Percentiles rank a stretch among this genome's conserved stretches.
These are phyloP conservation scores for Chaetodon trifascialis DNA, from an alignment of 2,113 vertebrate species.

Conservation along the genomic window DNA sequence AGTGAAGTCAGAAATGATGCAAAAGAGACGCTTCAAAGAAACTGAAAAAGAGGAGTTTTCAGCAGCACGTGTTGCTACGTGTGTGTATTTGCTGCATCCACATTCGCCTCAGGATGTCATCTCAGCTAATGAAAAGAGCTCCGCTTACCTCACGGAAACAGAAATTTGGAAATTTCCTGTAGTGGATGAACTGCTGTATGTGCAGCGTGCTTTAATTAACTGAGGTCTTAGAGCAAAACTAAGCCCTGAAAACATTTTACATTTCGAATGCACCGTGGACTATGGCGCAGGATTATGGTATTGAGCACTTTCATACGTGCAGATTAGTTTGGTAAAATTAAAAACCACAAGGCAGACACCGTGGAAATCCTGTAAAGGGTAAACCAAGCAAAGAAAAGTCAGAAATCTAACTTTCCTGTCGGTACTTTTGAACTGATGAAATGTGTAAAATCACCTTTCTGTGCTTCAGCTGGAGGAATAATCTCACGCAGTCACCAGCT, in stretches of 20 bases:
- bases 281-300: not conserved
- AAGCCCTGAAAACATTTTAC: not conserved
- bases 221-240: not conserved
- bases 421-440: not conserved
- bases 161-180: not conserved
- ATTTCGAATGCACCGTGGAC: not conserved
- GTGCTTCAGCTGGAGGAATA: too few species aligned
- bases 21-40: not conserved
- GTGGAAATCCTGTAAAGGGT: not conserved
- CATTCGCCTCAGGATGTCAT: not conserved
- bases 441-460: not conserved
- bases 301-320: not conserved
- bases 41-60: not conserved
- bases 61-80: not conserved
- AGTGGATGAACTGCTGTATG: not conserved
- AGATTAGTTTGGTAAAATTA: not conserved
- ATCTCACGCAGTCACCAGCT: too few species aligned
- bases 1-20: not conserved
- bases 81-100: not conserved
- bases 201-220: slow-evolving; percentile 16
- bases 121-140: not conserved
- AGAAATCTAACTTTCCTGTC: not conserved
- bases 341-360: not conserved
- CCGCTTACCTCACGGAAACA: not conserved
- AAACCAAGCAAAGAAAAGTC: not conserved